Evolutionary conservation across 1,140 invertebrate species (phyloP).

Genomic region (Metopolophium dirhodum): DNA sequence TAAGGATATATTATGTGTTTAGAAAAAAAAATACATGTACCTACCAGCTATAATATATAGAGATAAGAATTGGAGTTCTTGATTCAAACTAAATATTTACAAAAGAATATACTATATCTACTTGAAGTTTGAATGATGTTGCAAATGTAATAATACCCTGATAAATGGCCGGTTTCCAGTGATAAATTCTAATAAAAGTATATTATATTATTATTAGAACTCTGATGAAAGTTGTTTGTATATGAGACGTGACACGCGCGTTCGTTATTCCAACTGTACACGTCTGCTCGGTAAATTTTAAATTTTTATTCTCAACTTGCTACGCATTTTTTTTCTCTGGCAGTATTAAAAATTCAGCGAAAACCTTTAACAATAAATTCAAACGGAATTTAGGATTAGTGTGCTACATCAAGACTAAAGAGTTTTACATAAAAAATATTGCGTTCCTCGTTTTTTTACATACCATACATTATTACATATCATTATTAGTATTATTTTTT

Average conservation of each 20-base stretch:
- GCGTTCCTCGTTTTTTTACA: no score
- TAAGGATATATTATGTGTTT: neutral
- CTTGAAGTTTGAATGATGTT: neutral
- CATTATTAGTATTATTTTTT: no score
- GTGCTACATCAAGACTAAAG: neutral
- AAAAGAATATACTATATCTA: neutral
- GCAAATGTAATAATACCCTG: neutral
- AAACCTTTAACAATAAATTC: neutral
- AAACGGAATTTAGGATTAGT: neutral
- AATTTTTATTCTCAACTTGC: neutral
- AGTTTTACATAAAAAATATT: neutral
- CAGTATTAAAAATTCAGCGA: neutral
- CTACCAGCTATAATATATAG: no score
- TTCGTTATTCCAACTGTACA: neutral
- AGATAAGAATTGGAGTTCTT: neutral
- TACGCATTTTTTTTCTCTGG: neutral
- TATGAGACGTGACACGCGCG: neutral
- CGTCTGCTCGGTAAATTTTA: neutral
- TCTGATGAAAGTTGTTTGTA: neutral
- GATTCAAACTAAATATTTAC: slow-evolving; percentile 21
- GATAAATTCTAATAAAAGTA: neutral
- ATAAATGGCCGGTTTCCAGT: neutral
- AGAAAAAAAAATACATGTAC: neutral
- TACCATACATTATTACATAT: no score
- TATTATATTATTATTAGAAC: neutral